phyloP scores from a whole-genome alignment of 2,888 invertebrate genomes.

The Atherix ibis region DNA sequence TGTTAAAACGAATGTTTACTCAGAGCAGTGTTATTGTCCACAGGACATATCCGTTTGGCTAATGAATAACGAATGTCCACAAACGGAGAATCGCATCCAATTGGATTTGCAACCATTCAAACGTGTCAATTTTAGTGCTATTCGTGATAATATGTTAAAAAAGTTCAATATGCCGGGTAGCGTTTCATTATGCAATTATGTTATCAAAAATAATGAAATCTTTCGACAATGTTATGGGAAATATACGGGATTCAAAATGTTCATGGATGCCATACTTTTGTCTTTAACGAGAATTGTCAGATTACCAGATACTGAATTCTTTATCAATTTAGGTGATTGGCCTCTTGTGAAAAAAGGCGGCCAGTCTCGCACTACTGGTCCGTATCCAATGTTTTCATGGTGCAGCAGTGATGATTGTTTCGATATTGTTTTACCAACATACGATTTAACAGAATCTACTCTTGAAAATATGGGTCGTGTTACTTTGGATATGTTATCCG shows the following conservation, averaged over 20 bases:
- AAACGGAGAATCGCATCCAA: constrained; percentile 50
- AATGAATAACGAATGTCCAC: constrained; percentile 45
- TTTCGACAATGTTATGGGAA: constrained; percentile 84
- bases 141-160: constrained; percentile 46
- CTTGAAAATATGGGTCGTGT: constrained; percentile 89
- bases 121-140: constrained; percentile 50
- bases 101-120: constrained; percentile 53
- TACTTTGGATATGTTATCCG: constrained; percentile 75
- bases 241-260: constrained; percentile 91
- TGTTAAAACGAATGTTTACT: constrained; percentile 40
- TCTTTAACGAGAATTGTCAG: constrained; percentile 64
- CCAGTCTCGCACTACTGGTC: constrained; percentile 32
- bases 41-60: constrained; percentile 48
- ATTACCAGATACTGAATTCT: constrained; percentile 77
- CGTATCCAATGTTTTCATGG: constrained; percentile 86
- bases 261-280: constrained; percentile 73
- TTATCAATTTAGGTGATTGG: constrained; percentile 93
- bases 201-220: constrained; percentile 65
- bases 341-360: constrained; percentile 50
- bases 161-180: constrained; percentile 64
- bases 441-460: constrained; percentile 84
- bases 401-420: constrained; percentile 73
- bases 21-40: constrained; percentile 79
- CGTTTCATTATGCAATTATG: constrained; percentile 80
- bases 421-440: constrained; percentile 90